Evolutionary conservation across 2,888 invertebrate genomes (phyloP).

Genomic region (Oxyscelio sp.): DNA sequence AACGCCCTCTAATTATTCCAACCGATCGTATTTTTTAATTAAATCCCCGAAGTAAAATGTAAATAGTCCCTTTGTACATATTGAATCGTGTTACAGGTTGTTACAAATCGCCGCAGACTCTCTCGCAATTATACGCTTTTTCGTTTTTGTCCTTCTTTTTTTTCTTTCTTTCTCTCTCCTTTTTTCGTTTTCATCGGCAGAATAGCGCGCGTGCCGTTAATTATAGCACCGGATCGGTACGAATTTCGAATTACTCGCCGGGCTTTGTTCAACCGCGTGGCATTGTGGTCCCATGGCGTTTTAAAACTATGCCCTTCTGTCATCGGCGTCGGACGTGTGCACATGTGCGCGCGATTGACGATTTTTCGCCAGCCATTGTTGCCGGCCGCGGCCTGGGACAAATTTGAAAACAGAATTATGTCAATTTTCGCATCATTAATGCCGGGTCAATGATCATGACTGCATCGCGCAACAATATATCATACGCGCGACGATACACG

Average conservation of each 20-base stretch:
- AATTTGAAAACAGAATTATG: conserved; percentile 70
- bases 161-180: not conserved
- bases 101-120: not conserved
- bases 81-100: conserved; percentile 37
- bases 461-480: conserved; percentile 49
- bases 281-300: conserved; percentile 80
- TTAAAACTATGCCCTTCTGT: conserved; percentile 80
- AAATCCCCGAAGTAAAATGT: conserved; percentile 57
- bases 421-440: conserved; percentile 77
- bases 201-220: conserved; percentile 51
- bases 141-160: not conserved
- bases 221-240: conserved; percentile 79
- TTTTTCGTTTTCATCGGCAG: conserved; percentile 44
- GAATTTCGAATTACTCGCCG: conserved; percentile 82
- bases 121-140: not conserved
- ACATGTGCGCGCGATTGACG: conserved; percentile 55
- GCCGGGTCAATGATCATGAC: conserved; percentile 70
- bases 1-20: conserved; percentile 54
- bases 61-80: conserved; percentile 56
- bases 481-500: conserved; percentile 27
- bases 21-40: conserved; percentile 60
- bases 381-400: conserved; percentile 54
- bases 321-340: conserved; percentile 65
- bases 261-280: conserved; percentile 80
- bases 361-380: conserved; percentile 78